A percentile compares a stretch with the other conserved stretches of the same genome.
Conservation (phyloP, 2,888 invertebrate species). For the Fragum fragum region DNA sequence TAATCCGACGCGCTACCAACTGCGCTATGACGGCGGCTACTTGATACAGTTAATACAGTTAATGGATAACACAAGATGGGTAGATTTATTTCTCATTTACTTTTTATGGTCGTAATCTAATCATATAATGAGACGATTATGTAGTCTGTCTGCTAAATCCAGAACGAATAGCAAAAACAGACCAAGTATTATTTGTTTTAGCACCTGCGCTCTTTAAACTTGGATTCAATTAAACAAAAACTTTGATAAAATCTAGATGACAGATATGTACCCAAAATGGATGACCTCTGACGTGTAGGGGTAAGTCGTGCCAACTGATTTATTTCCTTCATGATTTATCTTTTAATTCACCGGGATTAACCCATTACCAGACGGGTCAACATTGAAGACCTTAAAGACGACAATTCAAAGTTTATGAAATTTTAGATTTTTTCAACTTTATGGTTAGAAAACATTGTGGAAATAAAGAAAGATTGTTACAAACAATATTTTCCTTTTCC, state of each 20-base stretch:
- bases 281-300: neutral
- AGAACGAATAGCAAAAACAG: neutral
- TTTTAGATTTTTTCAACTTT: too few species aligned
- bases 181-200: constrained; percentile 1
- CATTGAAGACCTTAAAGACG: too few species aligned
- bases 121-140: neutral
- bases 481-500: too few species aligned
- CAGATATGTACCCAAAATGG: constrained; percentile 4
- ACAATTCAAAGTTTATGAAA: too few species aligned
- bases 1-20: too few species aligned
- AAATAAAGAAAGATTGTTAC: too few species aligned
- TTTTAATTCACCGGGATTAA: too few species aligned
- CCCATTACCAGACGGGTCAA: too few species aligned
- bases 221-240: neutral
- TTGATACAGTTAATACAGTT: too few species aligned
- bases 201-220: constrained; percentile 1
- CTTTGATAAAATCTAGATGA: neutral
- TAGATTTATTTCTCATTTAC: neutral
- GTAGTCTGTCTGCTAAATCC: neutral
- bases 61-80: neutral
- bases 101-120: neutral
- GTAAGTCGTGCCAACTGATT: neutral
- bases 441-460: too few species aligned
- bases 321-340: too few species aligned
- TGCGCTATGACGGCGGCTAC: too few species aligned